Percentiles rank a stretch among this genome's conserved stretches.
phyloP scores from a whole-genome alignment of 2,888 invertebrate genomes.

The Hesperia comma region DNA sequence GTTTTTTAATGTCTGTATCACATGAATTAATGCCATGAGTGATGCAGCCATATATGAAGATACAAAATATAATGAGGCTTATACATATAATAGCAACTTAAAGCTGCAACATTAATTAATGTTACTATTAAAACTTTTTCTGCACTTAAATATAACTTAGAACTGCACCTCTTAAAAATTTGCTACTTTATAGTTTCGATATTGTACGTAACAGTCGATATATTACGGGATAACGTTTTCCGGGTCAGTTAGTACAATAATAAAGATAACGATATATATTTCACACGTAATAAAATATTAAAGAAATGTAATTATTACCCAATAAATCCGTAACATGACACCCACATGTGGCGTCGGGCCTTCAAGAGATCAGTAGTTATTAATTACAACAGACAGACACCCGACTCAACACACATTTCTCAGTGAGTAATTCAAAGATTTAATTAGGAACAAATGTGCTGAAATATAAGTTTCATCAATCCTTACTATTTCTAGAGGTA shows the following conservation, averaged over 20 bases:
- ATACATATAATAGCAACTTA: too few relatives aligned
- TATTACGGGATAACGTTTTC: too few relatives aligned
- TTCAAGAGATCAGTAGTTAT: conserved; percentile 61
- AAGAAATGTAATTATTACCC: conserved; percentile 54
- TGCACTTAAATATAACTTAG: too few relatives aligned
- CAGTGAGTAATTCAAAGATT: conserved; percentile 72
- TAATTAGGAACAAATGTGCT: conserved; percentile 79
- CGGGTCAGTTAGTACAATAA: not conserved
- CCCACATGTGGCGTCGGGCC: conserved; percentile 69
- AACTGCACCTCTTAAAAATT: too few relatives aligned
- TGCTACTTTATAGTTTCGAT: too few relatives aligned
- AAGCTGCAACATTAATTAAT: too few relatives aligned
- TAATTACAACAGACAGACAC: conserved; percentile 70
- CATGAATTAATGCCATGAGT: too few relatives aligned
- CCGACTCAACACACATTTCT: conserved; percentile 59
- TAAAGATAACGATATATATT: not conserved
- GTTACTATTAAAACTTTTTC: too few relatives aligned
- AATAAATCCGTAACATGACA: conserved; percentile 69
- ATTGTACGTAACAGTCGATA: too few relatives aligned
- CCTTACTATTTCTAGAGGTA: conserved; percentile 41
- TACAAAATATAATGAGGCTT: too few relatives aligned
- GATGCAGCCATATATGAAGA: too few relatives aligned
- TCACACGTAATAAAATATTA: conserved; percentile 40
- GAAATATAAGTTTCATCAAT: conserved; percentile 46
- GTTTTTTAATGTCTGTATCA: too few relatives aligned